These are phyloP conservation scores for Euborellia annulipes DNA, from an alignment of 1,140 invertebrate genomes.

Conservation along the genomic window DNA sequence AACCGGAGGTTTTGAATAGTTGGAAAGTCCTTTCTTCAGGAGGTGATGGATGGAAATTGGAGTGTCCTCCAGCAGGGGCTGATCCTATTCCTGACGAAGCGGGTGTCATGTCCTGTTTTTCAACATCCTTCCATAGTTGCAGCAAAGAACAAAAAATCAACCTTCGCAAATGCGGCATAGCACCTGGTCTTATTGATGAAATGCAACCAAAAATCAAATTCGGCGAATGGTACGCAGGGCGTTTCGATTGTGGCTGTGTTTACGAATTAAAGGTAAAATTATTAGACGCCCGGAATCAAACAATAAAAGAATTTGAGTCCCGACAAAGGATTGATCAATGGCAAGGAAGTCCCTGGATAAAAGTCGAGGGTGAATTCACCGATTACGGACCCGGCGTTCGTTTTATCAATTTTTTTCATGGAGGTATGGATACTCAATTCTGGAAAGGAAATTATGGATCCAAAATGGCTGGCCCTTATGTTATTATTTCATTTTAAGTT, in stretches of 20 bases:
- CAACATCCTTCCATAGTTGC: conserved; percentile 26
- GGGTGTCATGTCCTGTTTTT: conserved; percentile 23
- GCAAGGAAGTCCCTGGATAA: not conserved
- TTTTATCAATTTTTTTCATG: conserved; percentile 27
- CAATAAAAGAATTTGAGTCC: not conserved
- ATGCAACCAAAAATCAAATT: conserved; percentile 23
- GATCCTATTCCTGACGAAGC: conserved; percentile 13
- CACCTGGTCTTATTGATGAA: conserved; percentile 23
- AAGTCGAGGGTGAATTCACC: not conserved
- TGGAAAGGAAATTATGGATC: conserved; percentile 51
- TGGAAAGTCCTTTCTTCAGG: conserved; percentile 23
- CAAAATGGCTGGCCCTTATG: conserved; percentile 45
- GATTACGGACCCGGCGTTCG: conserved; percentile 18
- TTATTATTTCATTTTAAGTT: too few relatives aligned
- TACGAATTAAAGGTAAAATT: not conserved
- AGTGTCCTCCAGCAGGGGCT: conserved; percentile 18
- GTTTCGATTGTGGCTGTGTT: conserved; percentile 6
- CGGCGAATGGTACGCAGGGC: conserved; percentile 1
- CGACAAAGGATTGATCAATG: not conserved
- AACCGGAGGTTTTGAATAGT: too few relatives aligned
- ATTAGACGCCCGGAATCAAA: not conserved
- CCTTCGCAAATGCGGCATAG: conserved; percentile 24
- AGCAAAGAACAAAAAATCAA: conserved; percentile 27
- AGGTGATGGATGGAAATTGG: conserved; percentile 16
- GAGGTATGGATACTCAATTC: conserved; percentile 37